Conservation (phyloP, 1,140 invertebrate genomes). For the Acromyrmex echinatior region DNA sequence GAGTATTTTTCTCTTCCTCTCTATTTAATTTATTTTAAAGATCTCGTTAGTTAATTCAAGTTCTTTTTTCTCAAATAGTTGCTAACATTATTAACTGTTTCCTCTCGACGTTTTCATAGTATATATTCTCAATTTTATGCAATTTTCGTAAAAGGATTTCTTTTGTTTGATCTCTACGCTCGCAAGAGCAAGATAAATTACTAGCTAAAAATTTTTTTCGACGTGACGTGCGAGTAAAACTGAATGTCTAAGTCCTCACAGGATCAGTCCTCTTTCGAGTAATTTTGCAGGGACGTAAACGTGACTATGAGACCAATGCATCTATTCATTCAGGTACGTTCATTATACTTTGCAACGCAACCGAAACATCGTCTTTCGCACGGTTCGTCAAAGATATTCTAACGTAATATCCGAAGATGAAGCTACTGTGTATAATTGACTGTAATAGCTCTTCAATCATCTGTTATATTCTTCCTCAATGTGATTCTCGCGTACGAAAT, state of each 20-base stretch:
- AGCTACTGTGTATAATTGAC: conserved; percentile 41
- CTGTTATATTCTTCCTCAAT: not conserved
- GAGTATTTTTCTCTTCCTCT: not conserved
- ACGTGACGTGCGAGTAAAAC: conserved; percentile 35
- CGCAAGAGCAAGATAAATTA: conserved; percentile 11
- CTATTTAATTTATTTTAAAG: conserved; percentile 9
- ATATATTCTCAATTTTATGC: not conserved
- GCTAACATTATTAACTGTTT: not conserved
- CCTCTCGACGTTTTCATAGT: not conserved
- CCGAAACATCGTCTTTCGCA: conserved; percentile 3
- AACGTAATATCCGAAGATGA: not conserved
- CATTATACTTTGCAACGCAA: conserved; percentile 45
- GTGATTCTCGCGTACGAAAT: not conserved
- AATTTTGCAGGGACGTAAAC: conserved; percentile 27
- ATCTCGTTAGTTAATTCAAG: not conserved
- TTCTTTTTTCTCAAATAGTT: not conserved
- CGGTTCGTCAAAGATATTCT: not conserved
- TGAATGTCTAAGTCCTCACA: conserved; percentile 11
- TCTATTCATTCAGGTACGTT: conserved; percentile 26
- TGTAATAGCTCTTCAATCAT: conserved; percentile 43
- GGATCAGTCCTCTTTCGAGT: conserved; percentile 18
- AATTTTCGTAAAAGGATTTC: not conserved
- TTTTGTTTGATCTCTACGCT: not conserved
- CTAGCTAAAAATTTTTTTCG: conserved; percentile 33
- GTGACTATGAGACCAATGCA: conserved; percentile 32